Base-by-base conservation (phyloP, 2,113 vertebrate species). In the Cavia porcellus region DNA sequence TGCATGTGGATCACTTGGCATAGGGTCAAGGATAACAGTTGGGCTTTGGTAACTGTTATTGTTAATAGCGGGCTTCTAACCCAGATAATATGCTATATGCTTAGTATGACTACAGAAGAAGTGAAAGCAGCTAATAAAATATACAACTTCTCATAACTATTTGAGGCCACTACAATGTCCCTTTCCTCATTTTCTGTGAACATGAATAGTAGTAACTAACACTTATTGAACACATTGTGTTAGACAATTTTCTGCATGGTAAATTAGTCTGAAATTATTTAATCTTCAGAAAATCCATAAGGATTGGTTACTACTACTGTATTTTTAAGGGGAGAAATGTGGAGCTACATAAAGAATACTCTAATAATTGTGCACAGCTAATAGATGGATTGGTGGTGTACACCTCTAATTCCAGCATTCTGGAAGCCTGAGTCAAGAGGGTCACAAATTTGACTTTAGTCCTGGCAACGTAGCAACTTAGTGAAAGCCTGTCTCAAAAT, bases 271-370 rank as follows among this genome's bases (percentile, higher is more conserved):
- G 80, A 35, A 85, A 30, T 83, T 30, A 90, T 70, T 90, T 89
- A 77, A 45, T 80, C 11, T 92, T 89, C 68, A 89, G 84, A 62
- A 45, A 85, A 92, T 3, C 20, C 10, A 77, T 88, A 61, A 92
- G n/a, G 9, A 93, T 52, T 35, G 62, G 50, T 80, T 84, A 86
- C 5, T 92, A 72, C 4, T 83, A 20, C 5, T 82, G 50, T 75
- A 11, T 42, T 97, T 92, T 89, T n/a, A 79, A 82, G 9, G 95
- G 52, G 47, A 72, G 50, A 89, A 81, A 90, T 57, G 19, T 59
- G 20, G 42, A 59, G 30, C 9, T 50, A 82, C 7, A 38, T 2
- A 93, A 22, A 79, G 5, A 88, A 70, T 68, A 68, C 55, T 57
- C 15, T 5, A 57, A 57, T 17, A 57, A 74, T 74, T 68, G 45